phyloP scores from a whole-genome alignment of 1,140 invertebrate genomes.

The Lasaia peninsularis region DNA sequence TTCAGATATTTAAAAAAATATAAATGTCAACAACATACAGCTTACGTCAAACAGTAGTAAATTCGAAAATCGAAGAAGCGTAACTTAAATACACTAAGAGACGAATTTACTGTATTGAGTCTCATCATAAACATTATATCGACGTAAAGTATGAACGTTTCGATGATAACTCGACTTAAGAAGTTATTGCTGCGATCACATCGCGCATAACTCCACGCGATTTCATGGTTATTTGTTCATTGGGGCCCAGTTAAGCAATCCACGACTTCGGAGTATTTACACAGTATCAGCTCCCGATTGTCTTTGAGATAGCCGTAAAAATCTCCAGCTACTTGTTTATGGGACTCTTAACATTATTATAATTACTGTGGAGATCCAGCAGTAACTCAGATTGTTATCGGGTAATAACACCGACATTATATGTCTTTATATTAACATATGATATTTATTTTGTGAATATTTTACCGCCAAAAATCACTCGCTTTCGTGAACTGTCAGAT shows the following conservation, averaged over 20 bases:
- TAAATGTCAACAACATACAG: no score
- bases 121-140: conserved; percentile 25
- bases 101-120: not conserved
- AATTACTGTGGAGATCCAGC: conserved; percentile 3
- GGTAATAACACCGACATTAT: conserved; percentile 4
- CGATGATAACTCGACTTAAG: conserved; percentile 17
- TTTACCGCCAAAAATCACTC: not conserved
- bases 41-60: not conserved
- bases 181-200: conserved; percentile 22
- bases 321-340: conserved; percentile 28
- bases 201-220: conserved; percentile 29
- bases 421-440: conserved; percentile 6
- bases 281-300: conserved; percentile 21
- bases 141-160: conserved; percentile 17
- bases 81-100: not conserved
- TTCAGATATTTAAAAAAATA: no score
- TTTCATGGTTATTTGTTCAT: conserved; percentile 24
- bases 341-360: conserved; percentile 24
- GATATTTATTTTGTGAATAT: conserved; percentile 3
- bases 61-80: conserved; percentile 6
- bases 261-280: conserved; percentile 23
- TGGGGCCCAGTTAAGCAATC: conserved; percentile 15
- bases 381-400: not conserved
- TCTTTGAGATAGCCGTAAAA: conserved; percentile 26
- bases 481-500: no score